Conservation (phyloP, 2,888 invertebrate species). For the Drosophila imparisetae region DNA sequence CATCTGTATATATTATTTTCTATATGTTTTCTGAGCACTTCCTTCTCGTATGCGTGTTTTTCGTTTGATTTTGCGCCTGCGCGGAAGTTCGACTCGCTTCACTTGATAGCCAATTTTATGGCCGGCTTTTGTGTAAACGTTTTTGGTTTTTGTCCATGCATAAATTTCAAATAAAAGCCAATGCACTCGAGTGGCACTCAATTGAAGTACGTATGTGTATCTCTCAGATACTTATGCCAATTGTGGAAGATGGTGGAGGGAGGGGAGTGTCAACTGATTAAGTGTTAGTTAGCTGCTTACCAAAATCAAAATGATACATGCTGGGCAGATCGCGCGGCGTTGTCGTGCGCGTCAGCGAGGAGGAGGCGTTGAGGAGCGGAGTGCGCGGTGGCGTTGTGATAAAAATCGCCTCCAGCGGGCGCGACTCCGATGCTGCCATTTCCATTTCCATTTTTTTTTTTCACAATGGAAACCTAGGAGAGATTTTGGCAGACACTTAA, state of each 20-base stretch:
- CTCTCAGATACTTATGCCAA: slow-evolving; percentile 37
- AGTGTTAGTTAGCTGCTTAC: slow-evolving; percentile 48
- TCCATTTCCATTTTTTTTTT: slow-evolving; percentile 23
- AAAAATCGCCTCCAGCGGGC: slow-evolving; percentile 66
- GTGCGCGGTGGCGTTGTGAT: slow-evolving; percentile 64
- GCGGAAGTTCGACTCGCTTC: slow-evolving; percentile 55
- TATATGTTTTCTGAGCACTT: slow-evolving; percentile 33
- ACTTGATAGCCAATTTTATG: slow-evolving; percentile 16
- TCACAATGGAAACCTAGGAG: slow-evolving; percentile 22
- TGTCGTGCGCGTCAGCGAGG: slow-evolving; percentile 69
- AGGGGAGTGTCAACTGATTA: neutral
- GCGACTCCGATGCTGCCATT: slow-evolving; percentile 59
- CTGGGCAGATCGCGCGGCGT: slow-evolving; percentile 78
- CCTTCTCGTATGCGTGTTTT: slow-evolving; percentile 33
- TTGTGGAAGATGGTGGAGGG: neutral
- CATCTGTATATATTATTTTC: neutral
- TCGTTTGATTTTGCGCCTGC: slow-evolving; percentile 52
- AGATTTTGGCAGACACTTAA: slow-evolving; percentile 42
- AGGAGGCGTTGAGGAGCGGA: slow-evolving; percentile 39
- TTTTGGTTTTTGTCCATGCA: slow-evolving; percentile 13
- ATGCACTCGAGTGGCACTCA: slow-evolving; percentile 46
- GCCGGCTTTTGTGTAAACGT: slow-evolving; percentile 23
- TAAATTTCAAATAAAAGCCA: slow-evolving; percentile 36
- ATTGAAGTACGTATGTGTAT: slow-evolving; percentile 17
- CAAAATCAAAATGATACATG: slow-evolving; percentile 80